Conservation (phyloP, 2,113 vertebrate genomes). For the Egretta garzetta region DNA sequence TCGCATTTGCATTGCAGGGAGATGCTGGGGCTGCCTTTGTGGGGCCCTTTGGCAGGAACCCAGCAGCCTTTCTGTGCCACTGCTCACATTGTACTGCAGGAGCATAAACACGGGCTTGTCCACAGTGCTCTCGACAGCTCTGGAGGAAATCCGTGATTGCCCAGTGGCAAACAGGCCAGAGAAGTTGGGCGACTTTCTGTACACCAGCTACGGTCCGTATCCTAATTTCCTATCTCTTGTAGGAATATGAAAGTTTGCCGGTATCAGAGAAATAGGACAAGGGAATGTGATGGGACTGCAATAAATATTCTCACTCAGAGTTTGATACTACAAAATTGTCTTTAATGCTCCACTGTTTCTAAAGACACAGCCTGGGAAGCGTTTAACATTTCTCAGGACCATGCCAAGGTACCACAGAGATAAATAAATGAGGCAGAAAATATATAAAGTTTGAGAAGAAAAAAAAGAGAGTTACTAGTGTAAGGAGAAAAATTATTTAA, state of each 20-base stretch:
- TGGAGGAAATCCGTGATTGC: constrained; percentile 19
- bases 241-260: neutral
- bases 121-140: neutral
- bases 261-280: neutral
- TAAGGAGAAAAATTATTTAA: neutral
- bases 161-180: neutral
- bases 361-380: neutral
- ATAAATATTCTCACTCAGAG: neutral
- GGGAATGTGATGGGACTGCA: neutral
- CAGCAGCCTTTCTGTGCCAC: constrained; percentile 63
- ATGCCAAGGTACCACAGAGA: neutral
- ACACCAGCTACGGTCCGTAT: neutral
- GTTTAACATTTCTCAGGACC: neutral
- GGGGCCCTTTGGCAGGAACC: constrained; percentile 40
- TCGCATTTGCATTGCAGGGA: neutral
- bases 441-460: neutral
- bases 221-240: neutral
- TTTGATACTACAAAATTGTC: neutral
- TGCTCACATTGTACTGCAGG: constrained; percentile 63
- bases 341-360: neutral
- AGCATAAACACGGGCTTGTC: constrained; percentile 58
- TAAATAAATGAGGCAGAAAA: neutral
- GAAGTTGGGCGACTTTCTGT: neutral
- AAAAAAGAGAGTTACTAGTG: neutral
- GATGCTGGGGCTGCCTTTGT: constrained; percentile 51